These are phyloP conservation scores for Limnothrissa miodon DNA, from an alignment of 2,113 vertebrate genomes.

Conservation along the genomic window DNA sequence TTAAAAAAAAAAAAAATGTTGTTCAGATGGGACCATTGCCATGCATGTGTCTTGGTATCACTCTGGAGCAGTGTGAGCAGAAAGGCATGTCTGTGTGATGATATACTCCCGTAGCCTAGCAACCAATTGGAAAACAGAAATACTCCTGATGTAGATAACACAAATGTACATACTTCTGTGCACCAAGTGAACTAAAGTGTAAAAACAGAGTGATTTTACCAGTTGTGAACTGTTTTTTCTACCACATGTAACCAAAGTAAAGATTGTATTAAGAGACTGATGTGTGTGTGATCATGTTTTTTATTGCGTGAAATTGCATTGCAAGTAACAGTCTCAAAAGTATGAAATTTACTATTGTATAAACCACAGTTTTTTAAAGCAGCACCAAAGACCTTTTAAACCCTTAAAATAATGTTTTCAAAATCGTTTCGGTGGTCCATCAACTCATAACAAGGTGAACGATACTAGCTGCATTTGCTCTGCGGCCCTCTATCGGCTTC, in stretches of 20 bases:
- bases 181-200: conserved; percentile 61
- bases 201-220: conserved; percentile 58
- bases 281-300: background rate
- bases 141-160: conserved; percentile 8
- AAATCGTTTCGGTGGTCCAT: no score
- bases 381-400: no score
- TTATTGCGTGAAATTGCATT: background rate
- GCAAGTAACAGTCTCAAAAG: no score
- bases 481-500: no score
- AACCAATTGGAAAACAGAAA: conserved; percentile 28
- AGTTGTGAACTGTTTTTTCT: conserved; percentile 74
- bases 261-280: conserved; percentile 72
- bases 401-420: no score
- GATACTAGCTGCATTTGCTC: no score
- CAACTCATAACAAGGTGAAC: no score
- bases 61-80: conserved; percentile 24
- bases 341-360: no score
- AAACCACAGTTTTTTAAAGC: no score
- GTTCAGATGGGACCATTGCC: conserved; percentile 45
- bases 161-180: conserved; percentile 53
- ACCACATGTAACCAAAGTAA: conserved; percentile 79
- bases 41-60: conserved; percentile 34
- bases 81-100: conserved; percentile 23
- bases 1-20: conserved; percentile 38
- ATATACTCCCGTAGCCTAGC: conserved; percentile 65